A percentile compares a stretch with the other conserved stretches of the same genome.
These are phyloP conservation scores for Epinephelus cyanopodus DNA, from an alignment of 2,113 vertebrate genomes.

Conservation along the genomic window DNA sequence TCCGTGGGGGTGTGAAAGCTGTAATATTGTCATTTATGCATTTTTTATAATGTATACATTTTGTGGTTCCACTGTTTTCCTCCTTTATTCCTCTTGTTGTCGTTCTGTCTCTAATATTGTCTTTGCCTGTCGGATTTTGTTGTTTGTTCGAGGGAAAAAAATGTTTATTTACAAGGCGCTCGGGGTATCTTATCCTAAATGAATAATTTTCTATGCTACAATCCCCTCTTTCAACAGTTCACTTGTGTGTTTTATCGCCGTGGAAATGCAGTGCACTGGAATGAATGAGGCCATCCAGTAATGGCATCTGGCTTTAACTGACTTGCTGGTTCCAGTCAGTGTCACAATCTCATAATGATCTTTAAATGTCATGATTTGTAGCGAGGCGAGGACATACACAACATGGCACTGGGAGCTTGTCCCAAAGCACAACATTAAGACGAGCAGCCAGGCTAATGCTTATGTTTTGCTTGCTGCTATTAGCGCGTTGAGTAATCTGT, in stretches of 20 bases:
- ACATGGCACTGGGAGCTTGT: conserved; percentile 43
- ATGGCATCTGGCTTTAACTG: conserved; percentile 48
- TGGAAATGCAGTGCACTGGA: conserved; percentile 21
- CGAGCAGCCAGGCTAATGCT: conserved; percentile 45
- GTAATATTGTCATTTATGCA: conserved; percentile 32
- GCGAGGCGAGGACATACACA: conserved; percentile 33
- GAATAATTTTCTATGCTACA: neutral
- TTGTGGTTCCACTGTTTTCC: neutral
- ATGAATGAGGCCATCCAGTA: conserved; percentile 45
- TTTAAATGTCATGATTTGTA: conserved; percentile 73
- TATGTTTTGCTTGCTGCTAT: conserved; percentile 42
- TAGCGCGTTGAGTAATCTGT: conserved; percentile 60
- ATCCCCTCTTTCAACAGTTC: neutral
- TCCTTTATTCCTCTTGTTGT: neutral
- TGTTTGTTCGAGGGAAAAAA: conserved; percentile 9
- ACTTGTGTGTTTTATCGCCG: conserved; percentile 24
- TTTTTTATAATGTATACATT: conserved; percentile 39
- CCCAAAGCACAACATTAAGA: conserved; percentile 69
- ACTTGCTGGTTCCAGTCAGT: conserved; percentile 51
- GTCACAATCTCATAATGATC: conserved; percentile 71
- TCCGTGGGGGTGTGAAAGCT: conserved; percentile 37
- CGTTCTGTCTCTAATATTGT: conserved; percentile 19
- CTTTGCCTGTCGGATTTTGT: conserved; percentile 32
- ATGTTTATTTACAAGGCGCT: conserved; percentile 33
- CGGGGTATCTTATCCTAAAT: neutral